Percentiles rank a stretch among this genome's conserved stretches.
These are phyloP conservation scores for Ascidia mentula DNA, from an alignment of 23 tunicate genomes.

Conservation along the genomic window DNA sequence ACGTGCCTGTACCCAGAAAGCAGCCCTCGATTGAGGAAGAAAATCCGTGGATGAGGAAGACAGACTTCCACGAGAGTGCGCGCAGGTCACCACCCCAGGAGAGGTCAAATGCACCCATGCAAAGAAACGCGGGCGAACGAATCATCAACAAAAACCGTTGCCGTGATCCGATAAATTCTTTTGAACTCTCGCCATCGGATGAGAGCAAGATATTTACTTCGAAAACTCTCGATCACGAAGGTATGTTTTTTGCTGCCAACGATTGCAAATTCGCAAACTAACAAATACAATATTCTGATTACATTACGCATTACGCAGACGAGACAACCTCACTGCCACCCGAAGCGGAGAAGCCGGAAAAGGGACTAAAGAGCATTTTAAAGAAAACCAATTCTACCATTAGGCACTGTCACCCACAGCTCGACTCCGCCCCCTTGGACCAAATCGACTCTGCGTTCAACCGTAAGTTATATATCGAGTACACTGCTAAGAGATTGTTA, in stretches of 20 bases:
- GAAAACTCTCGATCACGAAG: neutral
- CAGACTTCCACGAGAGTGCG: neutral
- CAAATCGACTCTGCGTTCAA: neutral
- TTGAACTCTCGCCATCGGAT: slow-evolving; percentile 23
- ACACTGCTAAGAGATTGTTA: no score
- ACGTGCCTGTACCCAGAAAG: slow-evolving; percentile 30
- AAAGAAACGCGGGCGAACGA: slow-evolving; percentile 23
- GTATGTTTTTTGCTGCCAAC: no score
- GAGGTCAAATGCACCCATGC: slow-evolving; percentile 11
- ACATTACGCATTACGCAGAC: neutral
- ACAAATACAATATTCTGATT: neutral
- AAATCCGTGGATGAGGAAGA: slow-evolving; percentile 24
- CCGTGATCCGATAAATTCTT: slow-evolving; percentile 38
- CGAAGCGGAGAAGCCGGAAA: neutral
- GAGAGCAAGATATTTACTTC: neutral
- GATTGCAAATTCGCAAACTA: no score
- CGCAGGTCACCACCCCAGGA: slow-evolving; percentile 1
- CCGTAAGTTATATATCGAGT: slow-evolving; percentile 4
- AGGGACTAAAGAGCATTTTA: slow-evolving; percentile 47
- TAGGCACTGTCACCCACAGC: neutral
- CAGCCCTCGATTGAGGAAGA: neutral
- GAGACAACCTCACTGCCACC: neutral
- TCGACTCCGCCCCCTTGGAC: slow-evolving; percentile 1
- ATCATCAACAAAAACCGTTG: slow-evolving; percentile 31
- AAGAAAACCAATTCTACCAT: slow-evolving; percentile 17